Evolutionary conservation across 2,797 vertebrate species (phyloP), one percentile per base, ranked within the genome.

Genomic region (Ctenopoma kingsleyae): DNA sequence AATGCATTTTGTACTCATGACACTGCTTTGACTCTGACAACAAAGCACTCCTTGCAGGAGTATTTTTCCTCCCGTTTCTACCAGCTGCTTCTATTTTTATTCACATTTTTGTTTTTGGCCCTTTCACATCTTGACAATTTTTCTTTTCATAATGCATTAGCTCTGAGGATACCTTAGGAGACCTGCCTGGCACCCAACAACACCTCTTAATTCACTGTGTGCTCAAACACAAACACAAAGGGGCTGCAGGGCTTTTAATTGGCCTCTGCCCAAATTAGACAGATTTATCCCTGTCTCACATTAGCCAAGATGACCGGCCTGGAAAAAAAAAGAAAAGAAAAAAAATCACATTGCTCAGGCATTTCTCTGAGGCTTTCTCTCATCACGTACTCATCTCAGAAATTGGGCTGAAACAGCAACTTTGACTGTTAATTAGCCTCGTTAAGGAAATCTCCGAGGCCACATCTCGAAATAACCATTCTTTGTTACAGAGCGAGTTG

Each of bases 371-470:
- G 87, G 89, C 81, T 73, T 71, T 80, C 73, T 80, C 75, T 70
- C 77, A 16, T 27, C 74, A 3, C 12, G 3, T 11, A 17, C 65
- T 56, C 17, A 0, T 62, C 64, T 57, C 44, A 1, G 1, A 64
- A 74, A 72, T 74, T 13, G 5, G 56, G 87, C 85, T 89, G 86
- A 90, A 87, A 36, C 82, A 63, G 91, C 83, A 85, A 75, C 64
- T 87, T 81, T 81, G 85, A 63, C 52, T 66, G 81, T 73, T 91
- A 90, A 92, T 91, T 89, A 86, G 88, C 59, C 83, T 85, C 64
- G 71, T 88, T 87, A 81, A 67, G 67, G 64, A 81, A 87, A 86
- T 43, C 87, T 87, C 81, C 8, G 20, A 80, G 87, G 87, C 76
- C 67, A 67, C 76, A 87, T 80, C 67, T 82, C 70, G 68, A 86